phyloP scores from a whole-genome alignment of 53 echinoderm and acorn worm genomes.

The Holothuria leucospilota region DNA sequence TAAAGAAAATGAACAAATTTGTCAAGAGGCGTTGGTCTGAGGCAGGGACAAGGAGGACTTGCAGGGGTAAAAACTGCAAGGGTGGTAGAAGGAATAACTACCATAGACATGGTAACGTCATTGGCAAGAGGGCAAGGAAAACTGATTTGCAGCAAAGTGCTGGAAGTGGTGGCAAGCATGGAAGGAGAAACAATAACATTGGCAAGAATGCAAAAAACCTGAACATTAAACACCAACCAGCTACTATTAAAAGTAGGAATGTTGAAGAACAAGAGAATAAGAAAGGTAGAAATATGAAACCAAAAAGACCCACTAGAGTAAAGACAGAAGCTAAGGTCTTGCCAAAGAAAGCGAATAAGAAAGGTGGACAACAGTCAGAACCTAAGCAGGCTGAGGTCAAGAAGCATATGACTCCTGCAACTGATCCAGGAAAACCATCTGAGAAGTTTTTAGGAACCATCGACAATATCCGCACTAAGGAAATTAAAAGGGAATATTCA shows the following conservation, averaged over 20 bases:
- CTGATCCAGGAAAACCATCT: no score
- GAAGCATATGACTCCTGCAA: no score
- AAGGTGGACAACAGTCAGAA: no score
- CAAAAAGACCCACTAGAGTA: neutral
- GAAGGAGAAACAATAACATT: no score
- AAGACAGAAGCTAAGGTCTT: no score
- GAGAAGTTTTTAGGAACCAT: no score
- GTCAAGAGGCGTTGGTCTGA: neutral
- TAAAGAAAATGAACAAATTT: slow-evolving; percentile 10
- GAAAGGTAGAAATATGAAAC: neutral
- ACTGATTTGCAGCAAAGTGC: neutral
- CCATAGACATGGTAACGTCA: neutral
- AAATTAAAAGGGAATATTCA: no score
- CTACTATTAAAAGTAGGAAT: neutral
- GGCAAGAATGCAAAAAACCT: no score
- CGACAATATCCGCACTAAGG: no score
- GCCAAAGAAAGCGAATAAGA: no score
- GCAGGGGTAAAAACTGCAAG: neutral
- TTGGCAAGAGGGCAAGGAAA: slow-evolving; percentile 18
- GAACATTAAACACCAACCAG: neutral
- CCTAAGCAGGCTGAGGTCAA: no score
- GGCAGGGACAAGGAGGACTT: no score
- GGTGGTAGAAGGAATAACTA: neutral
- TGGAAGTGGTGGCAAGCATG: neutral
- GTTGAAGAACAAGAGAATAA: neutral